A percentile compares a stretch with the other conserved stretches of the same genome.
Evolutionary conservation across 1,140 invertebrate species (phyloP).

Genomic region (Globodera ellingtonae): DNA sequence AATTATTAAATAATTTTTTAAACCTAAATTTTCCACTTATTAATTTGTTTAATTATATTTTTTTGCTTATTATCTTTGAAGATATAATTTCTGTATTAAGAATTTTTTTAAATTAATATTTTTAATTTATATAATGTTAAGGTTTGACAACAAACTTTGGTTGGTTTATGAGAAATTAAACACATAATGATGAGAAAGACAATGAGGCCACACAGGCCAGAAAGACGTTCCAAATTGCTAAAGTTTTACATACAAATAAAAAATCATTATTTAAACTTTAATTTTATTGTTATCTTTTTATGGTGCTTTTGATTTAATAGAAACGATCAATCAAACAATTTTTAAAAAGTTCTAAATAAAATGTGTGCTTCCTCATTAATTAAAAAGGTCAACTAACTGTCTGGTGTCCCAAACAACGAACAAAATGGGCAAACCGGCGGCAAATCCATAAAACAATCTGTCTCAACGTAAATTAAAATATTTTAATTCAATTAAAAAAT

Average conservation of each 20-base stretch:
- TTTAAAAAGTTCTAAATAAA: background rate
- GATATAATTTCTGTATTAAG: too few relatives aligned
- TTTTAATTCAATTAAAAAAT: too few relatives aligned
- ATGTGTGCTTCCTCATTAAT: background rate
- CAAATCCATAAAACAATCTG: background rate
- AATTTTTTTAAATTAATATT: too few relatives aligned
- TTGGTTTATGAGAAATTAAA: constrained; percentile 58
- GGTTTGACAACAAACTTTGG: constrained; percentile 25
- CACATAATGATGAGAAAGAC: constrained; percentile 64
- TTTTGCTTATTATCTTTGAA: too few relatives aligned
- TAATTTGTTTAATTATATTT: too few relatives aligned
- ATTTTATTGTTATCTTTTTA: too few relatives aligned
- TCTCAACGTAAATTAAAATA: background rate
- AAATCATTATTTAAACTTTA: background rate
- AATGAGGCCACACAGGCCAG: constrained; percentile 61
- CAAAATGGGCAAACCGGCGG: background rate
- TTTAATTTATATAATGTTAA: background rate
- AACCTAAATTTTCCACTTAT: too few relatives aligned
- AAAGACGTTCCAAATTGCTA: constrained; percentile 70
- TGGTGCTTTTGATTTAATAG: too few relatives aligned
- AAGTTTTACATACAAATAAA: background rate
- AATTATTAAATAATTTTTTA: background rate
- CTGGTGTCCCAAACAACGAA: constrained; percentile 3
- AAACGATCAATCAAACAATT: too few relatives aligned
- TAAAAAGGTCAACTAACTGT: background rate